phyloP scores from a whole-genome alignment of 2,888 invertebrate genomes.

The Odontocolon sp. region DNA sequence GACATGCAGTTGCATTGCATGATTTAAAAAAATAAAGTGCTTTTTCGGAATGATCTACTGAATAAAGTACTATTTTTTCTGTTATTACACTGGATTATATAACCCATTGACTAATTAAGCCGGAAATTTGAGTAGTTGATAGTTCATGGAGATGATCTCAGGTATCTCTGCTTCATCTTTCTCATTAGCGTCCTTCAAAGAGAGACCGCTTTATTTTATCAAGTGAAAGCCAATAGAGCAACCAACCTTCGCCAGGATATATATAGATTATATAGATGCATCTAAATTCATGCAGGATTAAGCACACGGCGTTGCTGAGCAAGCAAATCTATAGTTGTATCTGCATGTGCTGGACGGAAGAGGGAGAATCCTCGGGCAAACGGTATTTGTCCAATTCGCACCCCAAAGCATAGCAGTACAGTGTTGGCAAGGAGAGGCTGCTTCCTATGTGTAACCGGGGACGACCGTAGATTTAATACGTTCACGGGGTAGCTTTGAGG shows the following conservation, averaged over 20 bases:
- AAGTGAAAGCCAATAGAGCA: conserved; percentile 24
- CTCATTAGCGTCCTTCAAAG: conserved; percentile 60
- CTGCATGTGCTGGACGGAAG: neutral
- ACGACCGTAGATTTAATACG: conserved; percentile 72
- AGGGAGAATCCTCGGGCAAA: conserved; percentile 63
- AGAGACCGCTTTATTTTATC: conserved; percentile 36
- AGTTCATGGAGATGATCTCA: too few species aligned
- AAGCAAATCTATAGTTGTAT: conserved; percentile 20
- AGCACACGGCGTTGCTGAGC: conserved; percentile 5
- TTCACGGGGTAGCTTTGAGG: conserved; percentile 59
- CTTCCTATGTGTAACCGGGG: neutral
- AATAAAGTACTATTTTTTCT: too few species aligned
- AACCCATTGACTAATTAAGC: too few species aligned
- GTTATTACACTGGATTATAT: too few species aligned
- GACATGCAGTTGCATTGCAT: too few species aligned
- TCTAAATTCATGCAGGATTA: conserved; percentile 16
- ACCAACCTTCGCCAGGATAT: conserved; percentile 10
- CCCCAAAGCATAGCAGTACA: conserved; percentile 34
- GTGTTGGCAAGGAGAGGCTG: conserved; percentile 9
- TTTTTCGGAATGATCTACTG: too few species aligned
- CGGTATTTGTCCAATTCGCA: conserved; percentile 72
- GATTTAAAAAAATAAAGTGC: neutral
- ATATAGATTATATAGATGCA: neutral
- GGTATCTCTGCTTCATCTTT: conserved; percentile 32
- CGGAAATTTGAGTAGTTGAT: too few species aligned